Evolutionary conservation across 64 coral and sea anemone genomes (phyloP), one percentile per base, ranked within the genome.

Genomic region (Pocillopora verrucosa): DNA sequence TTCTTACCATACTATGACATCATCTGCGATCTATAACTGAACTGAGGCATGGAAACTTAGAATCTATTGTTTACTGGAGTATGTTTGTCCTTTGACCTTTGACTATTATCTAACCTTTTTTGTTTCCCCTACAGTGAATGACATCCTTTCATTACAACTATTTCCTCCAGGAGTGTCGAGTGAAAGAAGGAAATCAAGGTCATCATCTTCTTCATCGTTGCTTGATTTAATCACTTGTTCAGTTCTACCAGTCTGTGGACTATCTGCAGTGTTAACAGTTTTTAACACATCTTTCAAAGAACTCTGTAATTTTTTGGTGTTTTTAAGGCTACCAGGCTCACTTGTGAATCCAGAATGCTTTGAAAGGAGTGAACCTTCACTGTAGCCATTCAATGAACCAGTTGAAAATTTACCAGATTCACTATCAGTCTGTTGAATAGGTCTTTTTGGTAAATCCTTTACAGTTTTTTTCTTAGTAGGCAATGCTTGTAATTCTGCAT

Each of bases 141-240:
- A 30, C 2, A 9, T 45, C 12, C 24, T 19, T 14, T 2, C 74
- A 41, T 82, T 69, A 90, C 45, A 30, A 30, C 41, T 51, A 51
- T 51, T 51, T 51, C 3, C 35, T 79, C 24, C 51, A 19, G 76
- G 82, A 76, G 76, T 87, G 13, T 83, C 93, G 4, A 94, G 70
- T 58, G 89, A 94, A 34, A 94, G 93, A 61, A 94, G 84, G 20
- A 76, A 75, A 36, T 94, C 93, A 72, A 94, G 72, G 73, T 91
- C 89, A 65, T 94, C 82, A 22, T 94, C 89, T 16, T 91, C 69
- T 15, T 59, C 34, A 41, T 60, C 11, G 6, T 76, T 14, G 78
- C 26, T 59, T 69, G 61, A 70, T 36, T 82, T 36, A 20, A 56
- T 4, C 2, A 38, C 36, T 57, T 85, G 19, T 85, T 41, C 82